These are phyloP conservation scores for Montipora capricornis DNA, from an alignment of 64 coral and sea anemone genomes.

Conservation along the genomic window DNA sequence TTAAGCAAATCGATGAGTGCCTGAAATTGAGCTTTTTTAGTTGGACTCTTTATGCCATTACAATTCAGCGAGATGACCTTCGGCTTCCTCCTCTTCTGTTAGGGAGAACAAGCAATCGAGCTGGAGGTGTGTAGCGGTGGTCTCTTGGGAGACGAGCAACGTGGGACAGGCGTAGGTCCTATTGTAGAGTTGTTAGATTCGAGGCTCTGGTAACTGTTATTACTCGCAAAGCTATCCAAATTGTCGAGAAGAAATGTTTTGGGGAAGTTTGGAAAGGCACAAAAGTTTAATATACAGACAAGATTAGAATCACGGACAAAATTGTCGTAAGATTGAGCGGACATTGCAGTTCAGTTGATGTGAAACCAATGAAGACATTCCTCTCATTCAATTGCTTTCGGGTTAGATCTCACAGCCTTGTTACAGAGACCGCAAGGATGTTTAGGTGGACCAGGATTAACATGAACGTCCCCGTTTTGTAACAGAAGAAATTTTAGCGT, in stretches of 20 bases:
- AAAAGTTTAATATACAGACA: conserved; percentile 40
- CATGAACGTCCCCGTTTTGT: conserved; percentile 7
- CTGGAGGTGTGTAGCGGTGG: conserved; percentile 17
- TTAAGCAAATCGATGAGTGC: conserved; percentile 45
- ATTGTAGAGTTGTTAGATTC: conserved; percentile 17
- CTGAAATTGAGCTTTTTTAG: conserved; percentile 70
- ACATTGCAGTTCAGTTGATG: conserved; percentile 22
- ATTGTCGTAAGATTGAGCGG: conserved; percentile 15
- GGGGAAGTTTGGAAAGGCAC: conserved; percentile 60
- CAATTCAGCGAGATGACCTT: conserved; percentile 44
- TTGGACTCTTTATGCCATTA: conserved; percentile 47
- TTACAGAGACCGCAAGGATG: conserved; percentile 42
- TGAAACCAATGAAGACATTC: conserved; percentile 51
- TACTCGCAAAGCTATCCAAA: conserved; percentile 48
- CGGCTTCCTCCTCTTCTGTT: conserved; percentile 21
- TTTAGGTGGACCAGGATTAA: conserved; percentile 51
- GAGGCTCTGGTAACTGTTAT: background rate
- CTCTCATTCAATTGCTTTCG: conserved; percentile 51
- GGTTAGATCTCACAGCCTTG: conserved; percentile 51
- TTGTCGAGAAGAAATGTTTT: conserved; percentile 58
- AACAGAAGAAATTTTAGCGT: background rate
- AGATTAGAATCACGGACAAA: conserved; percentile 45
- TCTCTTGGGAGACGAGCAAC: background rate
- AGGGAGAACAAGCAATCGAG: background rate
- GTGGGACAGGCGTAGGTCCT: background rate